Evolutionary conservation across 2,113 vertebrate genomes (phyloP).

Genomic region (Lophura nycthemera): DNA sequence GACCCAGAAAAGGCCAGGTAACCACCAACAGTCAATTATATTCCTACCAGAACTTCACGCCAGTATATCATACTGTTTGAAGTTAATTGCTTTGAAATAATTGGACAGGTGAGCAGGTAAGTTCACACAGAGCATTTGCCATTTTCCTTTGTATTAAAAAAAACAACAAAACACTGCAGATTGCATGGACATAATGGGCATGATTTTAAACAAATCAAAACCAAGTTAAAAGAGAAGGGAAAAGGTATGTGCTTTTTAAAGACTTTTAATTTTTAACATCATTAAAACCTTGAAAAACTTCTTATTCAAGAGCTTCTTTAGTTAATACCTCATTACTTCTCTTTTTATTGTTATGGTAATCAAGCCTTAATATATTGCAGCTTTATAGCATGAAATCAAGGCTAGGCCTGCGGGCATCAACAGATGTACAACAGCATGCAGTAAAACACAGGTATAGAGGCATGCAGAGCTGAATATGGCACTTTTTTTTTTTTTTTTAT

Average conservation of each 20-base stretch:
- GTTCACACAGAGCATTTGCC: conserved; percentile 53
- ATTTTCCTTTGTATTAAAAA: conserved; percentile 44
- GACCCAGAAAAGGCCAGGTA: conserved; percentile 36
- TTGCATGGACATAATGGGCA: background rate
- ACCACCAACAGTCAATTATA: conserved; percentile 53
- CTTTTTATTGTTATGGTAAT: conserved; percentile 73
- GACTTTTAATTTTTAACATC: conserved; percentile 30
- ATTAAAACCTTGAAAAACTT: conserved; percentile 63
- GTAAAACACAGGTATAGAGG: conserved; percentile 63
- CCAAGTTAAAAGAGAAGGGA: conserved; percentile 11
- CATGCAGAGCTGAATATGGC: conserved; percentile 53
- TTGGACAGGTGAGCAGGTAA: conserved; percentile 67
- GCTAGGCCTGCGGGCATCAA: conserved; percentile 74
- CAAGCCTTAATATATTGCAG: conserved; percentile 66
- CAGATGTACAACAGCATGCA: conserved; percentile 82
- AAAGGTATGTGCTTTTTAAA: background rate
- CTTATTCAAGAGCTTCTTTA: conserved; percentile 62
- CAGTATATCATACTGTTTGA: conserved; percentile 48
- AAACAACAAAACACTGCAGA: background rate
- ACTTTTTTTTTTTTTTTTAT: background rate
- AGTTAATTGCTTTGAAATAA: conserved; percentile 74
- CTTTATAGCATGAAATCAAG: conserved; percentile 53
- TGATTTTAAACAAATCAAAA: background rate
- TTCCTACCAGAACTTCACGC: conserved; percentile 32
- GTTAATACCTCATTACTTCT: conserved; percentile 69